Evolutionary conservation across 2,113 vertebrate species (phyloP), one percentile per base, ranked within the genome.

Genomic region (Cyphomyrus discorhynchus): DNA sequence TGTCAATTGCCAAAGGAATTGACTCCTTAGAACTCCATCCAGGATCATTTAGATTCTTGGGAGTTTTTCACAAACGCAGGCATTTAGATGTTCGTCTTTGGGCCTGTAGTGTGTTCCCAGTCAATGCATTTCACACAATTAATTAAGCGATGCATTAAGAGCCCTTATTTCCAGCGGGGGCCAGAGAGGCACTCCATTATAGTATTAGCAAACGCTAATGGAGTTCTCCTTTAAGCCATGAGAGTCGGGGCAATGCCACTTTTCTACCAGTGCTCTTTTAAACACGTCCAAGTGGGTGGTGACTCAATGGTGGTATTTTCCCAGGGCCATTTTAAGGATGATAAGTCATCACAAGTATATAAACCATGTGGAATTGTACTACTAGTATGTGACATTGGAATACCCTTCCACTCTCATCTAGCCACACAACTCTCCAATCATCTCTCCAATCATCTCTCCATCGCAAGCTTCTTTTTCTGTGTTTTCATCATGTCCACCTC

Each of bases 71-170:
- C 11, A 46, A 19, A 19, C n/a, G 24, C 19, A 24, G 13, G 13
- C 39, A 27, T 58, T 46, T 84, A 46, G 35, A 58, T 19, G 62
- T 86, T 89, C 45, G 3, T 53, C 24, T 80, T 70, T 90, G 11
- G 19, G 31, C 27, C 27, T 77, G 42, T 52, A 77, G 7, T 19
- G 49, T 87, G 35, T 80, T 31, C 21, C 15, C 24, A 86, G 62
- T 90, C 62, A 77, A 11, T 80, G 27, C 85, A 77, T 77, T 77
- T 74, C 47, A 10, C 49, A 70, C 42, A 49, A 86, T 90, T 87
- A 90, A 87, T 87, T 90, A 87, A 87, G 80, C 85, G 15, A 35
- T 42, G 46, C 58, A 80, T 90, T 87, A 87, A 77, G 35, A 45
- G 62, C 49, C 89, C 85, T 77, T 42, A 90, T 50, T 90, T 87